These are phyloP conservation scores for Rhynchomys soricoides DNA, from an alignment of 2,113 vertebrate genomes.

Conservation along the genomic window DNA sequence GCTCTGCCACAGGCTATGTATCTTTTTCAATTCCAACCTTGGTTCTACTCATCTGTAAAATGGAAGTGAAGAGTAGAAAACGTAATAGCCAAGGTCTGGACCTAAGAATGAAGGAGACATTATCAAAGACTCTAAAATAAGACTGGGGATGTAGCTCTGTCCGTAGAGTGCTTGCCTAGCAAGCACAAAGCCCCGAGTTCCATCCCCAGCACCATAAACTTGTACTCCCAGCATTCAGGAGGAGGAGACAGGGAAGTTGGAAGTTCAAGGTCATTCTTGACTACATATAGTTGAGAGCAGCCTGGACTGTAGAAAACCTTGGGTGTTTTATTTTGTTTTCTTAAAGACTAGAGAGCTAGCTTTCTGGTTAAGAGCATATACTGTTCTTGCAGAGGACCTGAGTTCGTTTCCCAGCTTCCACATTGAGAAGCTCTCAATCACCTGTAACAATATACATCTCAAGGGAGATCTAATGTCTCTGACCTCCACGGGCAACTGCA, in stretches of 20 bases:
- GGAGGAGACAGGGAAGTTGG: background rate
- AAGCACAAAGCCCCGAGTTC: background rate
- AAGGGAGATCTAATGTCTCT: background rate
- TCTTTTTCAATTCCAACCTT: background rate
- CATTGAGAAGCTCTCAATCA: background rate
- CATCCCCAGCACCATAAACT: background rate
- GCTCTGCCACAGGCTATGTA: background rate
- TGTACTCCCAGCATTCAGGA: background rate
- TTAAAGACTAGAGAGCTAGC: background rate
- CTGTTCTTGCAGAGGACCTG: background rate
- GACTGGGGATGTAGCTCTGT: background rate
- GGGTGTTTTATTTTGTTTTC: background rate
- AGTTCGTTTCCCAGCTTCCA: too few relatives aligned
- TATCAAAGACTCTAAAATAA: background rate
- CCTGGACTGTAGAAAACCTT: background rate
- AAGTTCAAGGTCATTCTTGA: background rate
- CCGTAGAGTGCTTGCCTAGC: background rate
- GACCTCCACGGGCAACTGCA: background rate
- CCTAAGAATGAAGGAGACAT: background rate
- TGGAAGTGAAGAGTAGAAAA: background rate
- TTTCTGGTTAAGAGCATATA: too few relatives aligned
- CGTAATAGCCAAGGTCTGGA: background rate
- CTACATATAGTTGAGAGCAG: background rate
- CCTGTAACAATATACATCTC: background rate
- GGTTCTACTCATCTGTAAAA: slow-evolving; percentile 41